These are phyloP conservation scores for Amphimallon solstitiale DNA, from an alignment of 2,888 invertebrate genomes.

Conservation along the genomic window DNA sequence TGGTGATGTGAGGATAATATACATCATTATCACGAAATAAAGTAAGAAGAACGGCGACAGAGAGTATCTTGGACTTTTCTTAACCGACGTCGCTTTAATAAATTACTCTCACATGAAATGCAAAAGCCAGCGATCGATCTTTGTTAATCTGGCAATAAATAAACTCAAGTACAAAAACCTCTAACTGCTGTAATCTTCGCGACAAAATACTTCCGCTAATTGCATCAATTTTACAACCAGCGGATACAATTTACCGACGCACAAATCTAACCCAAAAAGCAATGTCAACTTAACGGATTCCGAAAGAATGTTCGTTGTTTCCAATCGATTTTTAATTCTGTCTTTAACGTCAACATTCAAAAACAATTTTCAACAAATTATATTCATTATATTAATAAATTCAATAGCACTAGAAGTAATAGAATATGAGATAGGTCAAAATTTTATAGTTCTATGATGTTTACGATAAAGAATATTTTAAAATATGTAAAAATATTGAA, in stretches of 20 bases:
- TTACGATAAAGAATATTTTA: too few species aligned
- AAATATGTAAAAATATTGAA: too few species aligned
- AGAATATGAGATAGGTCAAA: too few species aligned
- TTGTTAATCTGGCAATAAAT: constrained; percentile 12
- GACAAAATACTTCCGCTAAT: constrained; percentile 28
- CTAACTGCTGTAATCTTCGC: constrained; percentile 11
- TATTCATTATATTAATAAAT: too few species aligned
- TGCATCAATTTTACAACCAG: constrained; percentile 19
- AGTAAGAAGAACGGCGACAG: too few species aligned
- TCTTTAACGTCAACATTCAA: too few species aligned
- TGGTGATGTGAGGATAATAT: too few species aligned
- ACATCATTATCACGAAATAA: too few species aligned
- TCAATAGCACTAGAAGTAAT: too few species aligned
- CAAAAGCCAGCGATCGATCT: constrained; percentile 10
- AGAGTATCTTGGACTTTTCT: background rate
- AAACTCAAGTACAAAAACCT: background rate
- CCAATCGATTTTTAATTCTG: too few species aligned
- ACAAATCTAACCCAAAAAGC: constrained; percentile 40
- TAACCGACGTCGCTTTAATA: constrained; percentile 5
- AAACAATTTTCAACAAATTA: too few species aligned
- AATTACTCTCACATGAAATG: constrained; percentile 1
- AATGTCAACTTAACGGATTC: constrained; percentile 41
- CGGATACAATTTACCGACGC: constrained; percentile 39
- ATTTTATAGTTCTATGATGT: too few species aligned
- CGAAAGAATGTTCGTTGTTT: background rate